Conservation (phyloP, 2,113 vertebrate genomes). For the Ctenodactylus gundi region DNA sequence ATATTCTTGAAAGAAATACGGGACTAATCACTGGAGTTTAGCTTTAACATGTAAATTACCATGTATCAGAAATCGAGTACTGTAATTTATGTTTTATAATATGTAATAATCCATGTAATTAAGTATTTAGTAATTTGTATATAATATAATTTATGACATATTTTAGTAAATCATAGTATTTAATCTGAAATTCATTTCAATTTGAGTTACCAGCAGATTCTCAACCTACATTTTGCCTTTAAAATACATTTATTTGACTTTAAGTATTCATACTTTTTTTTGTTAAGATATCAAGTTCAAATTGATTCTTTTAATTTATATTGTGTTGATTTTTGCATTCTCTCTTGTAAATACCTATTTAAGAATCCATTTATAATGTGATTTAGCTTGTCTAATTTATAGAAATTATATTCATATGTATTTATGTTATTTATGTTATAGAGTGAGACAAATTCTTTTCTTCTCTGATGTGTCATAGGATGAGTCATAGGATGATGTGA, state of each 20-base stretch:
- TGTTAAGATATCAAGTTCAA: too few relatives aligned
- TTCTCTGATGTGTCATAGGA: not conserved
- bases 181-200: not conserved
- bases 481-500: too few relatives aligned
- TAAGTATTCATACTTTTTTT: too few relatives aligned
- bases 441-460: not conserved
- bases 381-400: not conserved
- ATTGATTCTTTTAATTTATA: not conserved
- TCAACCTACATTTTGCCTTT: not conserved
- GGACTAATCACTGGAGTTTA: not conserved
- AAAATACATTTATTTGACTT: not conserved
- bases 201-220: not conserved
- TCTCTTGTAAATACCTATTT: not conserved
- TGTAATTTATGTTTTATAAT: not conserved
- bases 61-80: not conserved
- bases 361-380: not conserved
- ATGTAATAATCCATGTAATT: not conserved
- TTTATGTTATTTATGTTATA: not conserved
- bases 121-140: not conserved
- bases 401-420: not conserved
- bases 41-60: not conserved
- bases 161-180: not conserved
- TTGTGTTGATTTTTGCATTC: not conserved
- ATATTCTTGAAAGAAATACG: slow-evolving; percentile 15
- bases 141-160: not conserved